Base-by-base conservation (phyloP, 1,140 invertebrate species). In the Zeugodacus cucurbitae region DNA sequence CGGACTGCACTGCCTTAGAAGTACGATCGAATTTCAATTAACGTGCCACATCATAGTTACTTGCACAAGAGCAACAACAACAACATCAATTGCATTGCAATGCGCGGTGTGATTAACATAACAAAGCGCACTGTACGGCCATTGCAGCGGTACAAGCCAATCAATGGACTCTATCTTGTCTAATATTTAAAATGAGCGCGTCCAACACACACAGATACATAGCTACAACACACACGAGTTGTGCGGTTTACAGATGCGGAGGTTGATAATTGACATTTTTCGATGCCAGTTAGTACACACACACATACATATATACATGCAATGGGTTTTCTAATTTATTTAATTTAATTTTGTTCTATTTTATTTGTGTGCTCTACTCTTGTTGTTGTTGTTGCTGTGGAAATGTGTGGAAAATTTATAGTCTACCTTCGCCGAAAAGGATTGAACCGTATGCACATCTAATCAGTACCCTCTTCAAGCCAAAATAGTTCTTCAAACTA, bases 61-160 rank as follows among this genome's bases (percentile, higher is more conserved):
- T 17, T 17, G 11, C 48, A 54, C 48, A n/a, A n/a, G 48, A 14
- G 48, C 14, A 62, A n/a, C 57, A 48, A 58, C 78, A 87, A 87
- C 62, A 87, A 74, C 29, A 74, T 26, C 62, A 74, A 54, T 11
- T 87, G 29, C 22, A 44, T 22, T 29, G 59, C 62, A 37, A 86
- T n/a, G n/a, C 90, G 91, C 91, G 91, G 91, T 91, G 89, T 91
- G 91, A 92, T 92, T 92, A 92, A 92, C 91, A 92, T 92, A 89
- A 92, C 91, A 92, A 92, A 92, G 91, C 48, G 85, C 54, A 22
- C 32, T 3, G 26, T 26, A 26, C n/a, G 58, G 22, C 8, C n/a
- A 26, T 26, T 3, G 11, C 58, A 62, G 22, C 22, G 48, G 32
- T 86, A 8, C 57, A 37, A 37, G 41, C 14, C 82, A 86, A 58